Evolutionary conservation across 2,797 vertebrate genomes (phyloP), one percentile per base, ranked within the genome.

Genomic region (Dermochelys coriacea): DNA sequence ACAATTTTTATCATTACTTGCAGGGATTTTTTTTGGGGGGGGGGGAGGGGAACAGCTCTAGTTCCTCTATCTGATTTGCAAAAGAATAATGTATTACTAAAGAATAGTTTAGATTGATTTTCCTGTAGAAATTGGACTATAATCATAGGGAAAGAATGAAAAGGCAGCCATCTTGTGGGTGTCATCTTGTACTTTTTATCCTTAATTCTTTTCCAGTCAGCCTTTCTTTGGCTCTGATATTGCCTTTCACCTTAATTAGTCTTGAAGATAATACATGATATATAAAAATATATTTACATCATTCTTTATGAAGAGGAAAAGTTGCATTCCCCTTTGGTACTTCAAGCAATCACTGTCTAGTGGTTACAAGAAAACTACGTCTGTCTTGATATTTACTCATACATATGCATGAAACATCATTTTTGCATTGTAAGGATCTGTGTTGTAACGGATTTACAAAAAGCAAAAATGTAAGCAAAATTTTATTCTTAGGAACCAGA

Each of bases 151-250:
- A 94, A 83, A 86, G 93, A 86, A 93, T 88, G 90, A 86, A 95
- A 96, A 96, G 95, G 97, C 96, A 98, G 97, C 97, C 97, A 98
- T 98, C 96, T 98, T 97, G 95, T 82, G 88, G 50, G 94, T 96
- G 85, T 92, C 95, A 89, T 86, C 87, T 61, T 94, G 93, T 91
- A 77, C 86, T 97, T 97, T 96, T 93, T 85, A 82, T 82, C 77
- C 45, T 85, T 87, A 34, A 2, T 86, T 91, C 82, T 94, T 93
- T 86, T 64, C 75, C 82, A 57, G 0, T 1, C 64, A 47, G 68
- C 5, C 45, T 93, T 83, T 47, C 5, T 41, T 47, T 51, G 83
- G 19, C 50, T 91, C 29, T 91, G 87, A 96, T 93, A 82, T 84
- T 94, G 91, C 87, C 88, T 95, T 90, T 94, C 79, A 77, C 75